phyloP scores from a whole-genome alignment of 2,888 invertebrate species.

The Osmoderma eremita region DNA sequence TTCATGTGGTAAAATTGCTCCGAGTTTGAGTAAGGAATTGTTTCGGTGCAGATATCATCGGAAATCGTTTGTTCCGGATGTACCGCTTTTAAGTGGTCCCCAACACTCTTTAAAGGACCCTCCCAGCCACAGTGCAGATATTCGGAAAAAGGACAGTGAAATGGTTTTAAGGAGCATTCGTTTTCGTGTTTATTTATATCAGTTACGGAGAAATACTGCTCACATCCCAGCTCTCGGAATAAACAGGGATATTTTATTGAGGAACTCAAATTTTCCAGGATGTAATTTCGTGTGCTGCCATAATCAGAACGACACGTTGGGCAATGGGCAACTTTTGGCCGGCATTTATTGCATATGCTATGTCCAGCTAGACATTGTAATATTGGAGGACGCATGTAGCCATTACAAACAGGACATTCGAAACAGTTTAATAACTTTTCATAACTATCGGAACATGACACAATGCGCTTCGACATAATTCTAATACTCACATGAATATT shows the following conservation, averaged over 20 bases:
- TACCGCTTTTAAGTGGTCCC: constrained; percentile 41
- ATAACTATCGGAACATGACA: constrained; percentile 5
- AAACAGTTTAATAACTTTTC: constrained; percentile 56
- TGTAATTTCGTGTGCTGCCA: constrained; percentile 57
- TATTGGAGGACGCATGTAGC: constrained; percentile 58
- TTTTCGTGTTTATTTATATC: constrained; percentile 54
- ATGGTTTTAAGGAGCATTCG: constrained; percentile 53
- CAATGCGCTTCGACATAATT: constrained; percentile 18
- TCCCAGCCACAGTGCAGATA: constrained; percentile 48
- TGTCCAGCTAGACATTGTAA: constrained; percentile 58
- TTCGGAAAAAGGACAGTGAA: constrained; percentile 53
- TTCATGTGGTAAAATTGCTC: constrained; percentile 49
- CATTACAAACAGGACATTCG: constrained; percentile 59
- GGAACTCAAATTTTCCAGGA: constrained; percentile 56
- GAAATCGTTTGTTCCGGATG: constrained; percentile 44
- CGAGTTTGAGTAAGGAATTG: constrained; percentile 43
- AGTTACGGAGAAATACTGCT: constrained; percentile 48
- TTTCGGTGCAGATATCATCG: constrained; percentile 41
- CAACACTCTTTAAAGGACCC: constrained; percentile 43
- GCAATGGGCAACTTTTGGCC: constrained; percentile 55
- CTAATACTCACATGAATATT: constrained; percentile 38
- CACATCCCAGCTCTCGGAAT: constrained; percentile 56
- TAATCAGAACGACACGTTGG: constrained; percentile 56
- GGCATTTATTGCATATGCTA: constrained; percentile 57
- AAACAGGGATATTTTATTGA: constrained; percentile 55